Conservation (phyloP, 2,888 invertebrate species). For the Nomada fabriciana region DNA sequence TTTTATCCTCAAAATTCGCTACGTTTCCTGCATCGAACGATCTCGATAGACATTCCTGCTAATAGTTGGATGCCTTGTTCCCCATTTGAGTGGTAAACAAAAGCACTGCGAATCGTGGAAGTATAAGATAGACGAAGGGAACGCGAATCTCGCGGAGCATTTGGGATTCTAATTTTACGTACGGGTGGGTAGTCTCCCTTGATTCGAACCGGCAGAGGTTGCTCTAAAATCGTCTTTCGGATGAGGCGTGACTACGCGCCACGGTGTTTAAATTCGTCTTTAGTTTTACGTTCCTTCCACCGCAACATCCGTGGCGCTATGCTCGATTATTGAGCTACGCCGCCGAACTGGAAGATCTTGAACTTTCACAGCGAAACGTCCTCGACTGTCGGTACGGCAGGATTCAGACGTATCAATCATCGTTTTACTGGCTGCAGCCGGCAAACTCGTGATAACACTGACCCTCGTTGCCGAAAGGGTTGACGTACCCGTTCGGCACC, state of each 20-base stretch:
- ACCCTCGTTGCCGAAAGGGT: conserved; percentile 40
- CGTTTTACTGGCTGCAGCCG: conserved; percentile 1
- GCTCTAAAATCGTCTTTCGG: conserved; percentile 65
- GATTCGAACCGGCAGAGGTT: conserved; percentile 57
- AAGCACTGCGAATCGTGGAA: conserved; percentile 37
- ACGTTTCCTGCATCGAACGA: neutral
- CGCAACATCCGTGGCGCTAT: conserved; percentile 42
- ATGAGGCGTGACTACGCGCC: conserved; percentile 51
- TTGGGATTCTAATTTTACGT: conserved; percentile 73
- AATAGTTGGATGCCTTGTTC: conserved; percentile 8
- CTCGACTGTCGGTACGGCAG: conserved; percentile 46
- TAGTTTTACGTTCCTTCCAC: conserved; percentile 47
- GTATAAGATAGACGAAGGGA: conserved; percentile 62
- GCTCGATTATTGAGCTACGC: conserved; percentile 26
- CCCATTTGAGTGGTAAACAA: conserved; percentile 41
- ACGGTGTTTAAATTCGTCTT: conserved; percentile 57
- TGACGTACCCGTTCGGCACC: neutral
- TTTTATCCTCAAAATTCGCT: neutral
- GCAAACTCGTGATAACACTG: conserved; percentile 12
- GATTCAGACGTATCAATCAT: conserved; percentile 19
- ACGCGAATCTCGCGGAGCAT: conserved; percentile 64
- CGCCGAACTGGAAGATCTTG: conserved; percentile 25
- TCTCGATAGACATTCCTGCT: neutral
- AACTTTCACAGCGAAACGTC: conserved; percentile 1
- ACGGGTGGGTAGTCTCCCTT: conserved; percentile 67